Percentiles rank a stretch among this genome's conserved stretches.
These are phyloP conservation scores for Palythoa grandiflora DNA, from an alignment of 92 coral and sea anemone genomes.

Conservation along the genomic window DNA sequence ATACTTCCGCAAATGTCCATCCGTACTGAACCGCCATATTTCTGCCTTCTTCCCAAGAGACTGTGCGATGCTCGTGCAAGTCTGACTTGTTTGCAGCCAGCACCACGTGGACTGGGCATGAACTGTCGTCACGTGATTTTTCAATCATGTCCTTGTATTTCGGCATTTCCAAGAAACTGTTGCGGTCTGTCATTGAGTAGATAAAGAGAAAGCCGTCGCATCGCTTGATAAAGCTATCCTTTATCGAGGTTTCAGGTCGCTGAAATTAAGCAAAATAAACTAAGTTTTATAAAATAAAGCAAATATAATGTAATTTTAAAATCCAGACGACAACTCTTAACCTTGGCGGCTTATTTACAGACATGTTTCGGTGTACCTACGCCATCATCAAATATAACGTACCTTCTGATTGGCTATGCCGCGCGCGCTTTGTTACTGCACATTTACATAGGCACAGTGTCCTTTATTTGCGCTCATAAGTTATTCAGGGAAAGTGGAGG, in stretches of 20 bases:
- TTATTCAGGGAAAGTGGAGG: too few relatives aligned
- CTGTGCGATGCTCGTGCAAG: constrained; percentile 69
- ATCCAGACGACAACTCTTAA: too few relatives aligned
- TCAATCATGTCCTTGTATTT: constrained; percentile 72
- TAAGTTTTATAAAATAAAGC: neutral
- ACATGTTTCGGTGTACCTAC: too few relatives aligned
- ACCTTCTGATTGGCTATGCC: too few relatives aligned
- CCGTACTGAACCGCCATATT: constrained; percentile 70
- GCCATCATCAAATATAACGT: too few relatives aligned
- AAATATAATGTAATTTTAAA: too few relatives aligned
- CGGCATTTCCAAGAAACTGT: constrained; percentile 72
- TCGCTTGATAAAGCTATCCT: constrained; percentile 64
- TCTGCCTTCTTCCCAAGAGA: constrained; percentile 68
- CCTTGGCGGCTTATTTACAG: too few relatives aligned
- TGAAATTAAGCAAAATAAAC: constrained; percentile 9
- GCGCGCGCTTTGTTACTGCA: neutral
- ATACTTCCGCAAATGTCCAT: constrained; percentile 81
- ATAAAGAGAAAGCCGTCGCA: constrained; percentile 81
- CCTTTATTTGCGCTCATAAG: too few relatives aligned
- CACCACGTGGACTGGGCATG: constrained; percentile 50
- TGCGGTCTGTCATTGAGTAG: constrained; percentile 75
- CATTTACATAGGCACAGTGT: too few relatives aligned
- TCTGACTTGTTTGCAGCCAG: constrained; percentile 79
- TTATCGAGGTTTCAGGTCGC: constrained; percentile 56
- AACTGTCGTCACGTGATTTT: constrained; percentile 57